phyloP scores from a whole-genome alignment of 2,113 vertebrate species.

The Tyto alba region DNA sequence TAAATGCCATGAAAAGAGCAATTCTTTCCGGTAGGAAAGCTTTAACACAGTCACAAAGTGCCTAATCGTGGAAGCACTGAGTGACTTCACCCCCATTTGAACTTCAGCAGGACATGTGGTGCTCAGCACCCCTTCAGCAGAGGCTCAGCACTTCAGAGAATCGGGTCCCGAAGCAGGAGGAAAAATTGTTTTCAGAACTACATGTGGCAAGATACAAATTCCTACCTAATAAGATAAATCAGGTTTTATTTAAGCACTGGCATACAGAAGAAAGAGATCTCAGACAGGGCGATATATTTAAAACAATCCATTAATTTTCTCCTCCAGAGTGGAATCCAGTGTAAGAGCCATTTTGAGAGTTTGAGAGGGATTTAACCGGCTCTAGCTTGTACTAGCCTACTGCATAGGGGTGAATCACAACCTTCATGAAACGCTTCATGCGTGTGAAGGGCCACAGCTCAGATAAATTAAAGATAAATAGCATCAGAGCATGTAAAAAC shows the following conservation, averaged over 20 bases:
- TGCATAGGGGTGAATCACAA: neutral
- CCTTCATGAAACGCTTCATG: neutral
- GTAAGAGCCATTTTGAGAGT: constrained; percentile 1
- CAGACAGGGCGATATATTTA: constrained; percentile 17
- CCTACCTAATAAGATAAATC: constrained; percentile 59
- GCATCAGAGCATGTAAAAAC: neutral
- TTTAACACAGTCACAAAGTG: constrained; percentile 48
- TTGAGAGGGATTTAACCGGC: neutral
- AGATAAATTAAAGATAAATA: neutral
- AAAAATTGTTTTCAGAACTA: constrained; percentile 30
- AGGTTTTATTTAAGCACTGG: constrained; percentile 34
- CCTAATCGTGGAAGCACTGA: constrained; percentile 38
- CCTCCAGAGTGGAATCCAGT: neutral
- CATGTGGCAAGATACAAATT: constrained; percentile 23
- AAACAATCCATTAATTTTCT: constrained; percentile 46
- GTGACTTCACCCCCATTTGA: constrained; percentile 2
- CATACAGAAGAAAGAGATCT: constrained; percentile 51
- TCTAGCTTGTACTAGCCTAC: neutral
- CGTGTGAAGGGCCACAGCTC: neutral
- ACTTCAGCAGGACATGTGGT: neutral
- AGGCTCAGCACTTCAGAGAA: constrained; percentile 18
- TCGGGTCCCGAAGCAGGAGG: neutral
- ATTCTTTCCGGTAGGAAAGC: constrained; percentile 47
- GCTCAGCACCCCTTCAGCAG: neutral
- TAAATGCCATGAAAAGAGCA: constrained; percentile 43